Conservation (phyloP, 2,797 vertebrate species). For the Falco cherrug region DNA sequence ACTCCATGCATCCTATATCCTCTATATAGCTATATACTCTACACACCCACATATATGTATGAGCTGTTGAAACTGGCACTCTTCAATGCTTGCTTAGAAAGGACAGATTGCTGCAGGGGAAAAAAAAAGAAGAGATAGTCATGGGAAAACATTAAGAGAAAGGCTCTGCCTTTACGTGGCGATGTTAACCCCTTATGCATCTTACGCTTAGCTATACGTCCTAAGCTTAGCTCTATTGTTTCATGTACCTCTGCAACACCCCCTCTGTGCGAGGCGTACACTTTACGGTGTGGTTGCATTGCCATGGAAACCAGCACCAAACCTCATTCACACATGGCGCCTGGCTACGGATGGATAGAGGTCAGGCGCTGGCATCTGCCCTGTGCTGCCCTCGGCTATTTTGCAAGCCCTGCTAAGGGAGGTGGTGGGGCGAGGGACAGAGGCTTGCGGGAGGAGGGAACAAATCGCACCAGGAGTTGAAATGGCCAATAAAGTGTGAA, state of each 20-base stretch:
- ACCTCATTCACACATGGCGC: slow-evolving; percentile 33
- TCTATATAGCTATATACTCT: background rate
- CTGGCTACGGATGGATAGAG: background rate
- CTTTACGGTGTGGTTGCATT: slow-evolving; percentile 35
- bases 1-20: background rate
- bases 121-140: background rate
- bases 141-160: background rate
- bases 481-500: background rate
- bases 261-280: background rate
- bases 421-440: background rate
- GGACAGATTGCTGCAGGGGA: background rate
- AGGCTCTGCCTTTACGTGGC: background rate
- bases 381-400: slow-evolving; percentile 22
- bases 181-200: background rate
- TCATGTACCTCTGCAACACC: background rate
- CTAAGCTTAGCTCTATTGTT: slow-evolving; percentile 9
- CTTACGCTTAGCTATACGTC: background rate
- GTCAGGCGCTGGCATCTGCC: slow-evolving; percentile 44
- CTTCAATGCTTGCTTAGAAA: background rate
- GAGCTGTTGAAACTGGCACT: background rate
- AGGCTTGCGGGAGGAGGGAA: background rate
- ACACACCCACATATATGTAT: background rate
- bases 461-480: accelerated
- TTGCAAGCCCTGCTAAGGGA: background rate
- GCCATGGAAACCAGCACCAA: slow-evolving; percentile 64